Conservation (phyloP, 2,113 vertebrate genomes). For the Gymnorhina tibicen region DNA sequence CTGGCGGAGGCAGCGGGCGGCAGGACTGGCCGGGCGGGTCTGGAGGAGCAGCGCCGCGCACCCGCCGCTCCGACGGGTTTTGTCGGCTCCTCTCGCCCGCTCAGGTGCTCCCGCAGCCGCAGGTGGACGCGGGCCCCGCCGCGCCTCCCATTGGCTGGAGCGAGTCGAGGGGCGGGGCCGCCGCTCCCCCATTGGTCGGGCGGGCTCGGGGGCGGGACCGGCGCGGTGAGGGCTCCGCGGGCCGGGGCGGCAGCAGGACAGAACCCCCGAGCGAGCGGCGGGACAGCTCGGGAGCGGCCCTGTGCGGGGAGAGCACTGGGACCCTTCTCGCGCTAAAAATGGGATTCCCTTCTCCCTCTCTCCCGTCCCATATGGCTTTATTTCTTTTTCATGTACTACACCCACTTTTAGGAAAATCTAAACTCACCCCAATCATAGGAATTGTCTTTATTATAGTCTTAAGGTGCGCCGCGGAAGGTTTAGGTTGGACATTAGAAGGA, state of each 20-base stretch:
- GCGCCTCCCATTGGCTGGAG: conserved; percentile 24
- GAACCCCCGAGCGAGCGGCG: not conserved
- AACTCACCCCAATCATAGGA: not conserved
- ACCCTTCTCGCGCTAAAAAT: rapidly evolving
- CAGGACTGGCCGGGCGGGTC: too few relatives aligned
- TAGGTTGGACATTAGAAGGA: not conserved
- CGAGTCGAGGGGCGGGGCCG: not conserved
- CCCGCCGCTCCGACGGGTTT: conserved; percentile 88
- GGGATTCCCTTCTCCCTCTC: not conserved
- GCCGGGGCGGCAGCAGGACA: not conserved
- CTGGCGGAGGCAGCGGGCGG: too few relatives aligned
- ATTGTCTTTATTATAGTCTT: not conserved
- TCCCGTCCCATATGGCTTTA: rapidly evolving
- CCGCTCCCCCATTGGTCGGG: not conserved
- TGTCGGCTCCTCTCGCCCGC: conserved; percentile 93
- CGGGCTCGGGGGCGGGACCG: not conserved
- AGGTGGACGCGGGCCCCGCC: conserved; percentile 36
- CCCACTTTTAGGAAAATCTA: not conserved
- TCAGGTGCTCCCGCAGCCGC: conserved; percentile 75
- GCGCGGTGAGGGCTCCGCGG: not conserved
- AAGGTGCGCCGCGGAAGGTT: not conserved
- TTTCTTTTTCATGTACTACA: not conserved
- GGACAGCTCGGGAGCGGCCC: too few relatives aligned
- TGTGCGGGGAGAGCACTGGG: rapidly evolving
- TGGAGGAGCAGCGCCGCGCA: conserved; percentile 67